Percentiles rank a stretch among this genome's conserved stretches.
phyloP scores from a whole-genome alignment of 2,113 vertebrate genomes.

The Anarhynchus alexandrinus region DNA sequence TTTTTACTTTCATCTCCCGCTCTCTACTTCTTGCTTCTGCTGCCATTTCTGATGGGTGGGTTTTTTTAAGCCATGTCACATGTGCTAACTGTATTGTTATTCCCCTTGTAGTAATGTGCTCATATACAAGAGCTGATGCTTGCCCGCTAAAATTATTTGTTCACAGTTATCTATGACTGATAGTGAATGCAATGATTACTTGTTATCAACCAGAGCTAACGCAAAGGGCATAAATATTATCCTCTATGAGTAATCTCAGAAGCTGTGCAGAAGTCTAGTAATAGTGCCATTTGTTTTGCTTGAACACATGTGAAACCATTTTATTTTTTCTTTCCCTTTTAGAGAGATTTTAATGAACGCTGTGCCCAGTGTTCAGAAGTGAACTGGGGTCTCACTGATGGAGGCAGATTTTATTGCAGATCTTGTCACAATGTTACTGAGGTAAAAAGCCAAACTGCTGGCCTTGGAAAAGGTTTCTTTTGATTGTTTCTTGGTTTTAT shows the following conservation, averaged over 20 bases:
- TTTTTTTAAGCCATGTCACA: no score
- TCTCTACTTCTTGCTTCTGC: neutral
- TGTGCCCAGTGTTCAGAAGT: slow-evolving; percentile 84
- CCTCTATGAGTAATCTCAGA: neutral
- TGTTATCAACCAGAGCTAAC: neutral
- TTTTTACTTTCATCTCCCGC: neutral
- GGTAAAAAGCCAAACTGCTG: slow-evolving; percentile 70
- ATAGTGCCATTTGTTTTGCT: neutral
- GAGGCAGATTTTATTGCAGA: slow-evolving; percentile 87
- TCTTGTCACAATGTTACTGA: slow-evolving; percentile 92
- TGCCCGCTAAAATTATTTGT: neutral
- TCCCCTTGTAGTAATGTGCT: neutral
- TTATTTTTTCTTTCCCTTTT: neutral
- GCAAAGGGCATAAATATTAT: neutral
- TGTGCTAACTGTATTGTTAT: neutral
- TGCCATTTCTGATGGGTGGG: accelerated
- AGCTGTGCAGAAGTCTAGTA: neutral
- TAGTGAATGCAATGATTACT: neutral
- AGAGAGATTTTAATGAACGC: slow-evolving; percentile 81
- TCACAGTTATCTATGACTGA: neutral
- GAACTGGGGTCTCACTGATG: slow-evolving; percentile 89
- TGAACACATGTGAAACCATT: neutral
- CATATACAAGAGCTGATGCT: neutral
- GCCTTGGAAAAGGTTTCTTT: neutral
- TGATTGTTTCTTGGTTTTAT: neutral